Evolutionary conservation across 2,888 invertebrate genomes (phyloP), one percentile per base, ranked within the genome.

Genomic region (Pandemis cinnamomeana): DNA sequence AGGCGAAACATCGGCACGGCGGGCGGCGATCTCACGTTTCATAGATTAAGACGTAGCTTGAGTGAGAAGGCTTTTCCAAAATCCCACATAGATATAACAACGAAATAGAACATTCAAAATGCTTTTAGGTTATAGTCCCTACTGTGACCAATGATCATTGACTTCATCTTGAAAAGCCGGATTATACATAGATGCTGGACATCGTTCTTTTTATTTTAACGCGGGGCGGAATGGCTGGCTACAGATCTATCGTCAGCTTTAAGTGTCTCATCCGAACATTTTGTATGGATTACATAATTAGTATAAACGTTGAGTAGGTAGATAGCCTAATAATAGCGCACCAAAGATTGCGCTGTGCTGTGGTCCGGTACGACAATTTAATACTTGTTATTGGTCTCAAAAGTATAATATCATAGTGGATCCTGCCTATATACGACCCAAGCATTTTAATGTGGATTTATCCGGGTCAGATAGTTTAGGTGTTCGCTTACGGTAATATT

Each of bases 401-500:
- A 67, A 27, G 46, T 69, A 64, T 66, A 44, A n/a, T 63, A 63
- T 73, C 69, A 58, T 51, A 69, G 64, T 58, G 69, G 48, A 73
- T 66, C 58, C 41, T 53, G 44, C 64, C 58, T 64, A 51, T 41
- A 58, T 15, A 27, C 68, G n/a, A 27, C 58, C 58, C 27, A 42
- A 64, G 42, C 48, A 73, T 64, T 48, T 67, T 36, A 27, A 53
- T 44, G 53, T 48, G 62, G 36, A 72, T 64, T 15, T 64, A 58
- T 13, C 44, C 44, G 58, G 36, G 62, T 48, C 58, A 41, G 58
- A 64, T 60, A 27, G n/a, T 41, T 48, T 20, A 61, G 78, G 78
- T 76, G 78, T 79, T 78, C 72, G 84, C 81, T 87, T 83, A 83
- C 81, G 84, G 78, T 79, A 10, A 73, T 69, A 64, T 64, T 64